Evolutionary conservation across 2,888 invertebrate genomes (phyloP).

Genomic region (Corbicula japonica): DNA sequence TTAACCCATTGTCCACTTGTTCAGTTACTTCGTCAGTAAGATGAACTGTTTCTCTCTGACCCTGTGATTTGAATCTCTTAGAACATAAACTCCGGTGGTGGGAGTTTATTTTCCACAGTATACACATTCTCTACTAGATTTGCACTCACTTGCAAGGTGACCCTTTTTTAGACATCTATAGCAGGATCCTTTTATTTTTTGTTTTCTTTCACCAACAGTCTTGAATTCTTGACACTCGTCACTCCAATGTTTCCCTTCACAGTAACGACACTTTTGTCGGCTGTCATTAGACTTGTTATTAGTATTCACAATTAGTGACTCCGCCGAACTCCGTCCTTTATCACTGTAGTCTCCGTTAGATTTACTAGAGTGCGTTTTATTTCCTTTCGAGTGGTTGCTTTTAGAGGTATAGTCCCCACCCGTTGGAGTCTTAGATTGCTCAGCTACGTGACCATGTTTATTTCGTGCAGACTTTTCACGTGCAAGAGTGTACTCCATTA

Average conservation of each 20-base stretch:
- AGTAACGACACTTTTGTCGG: constrained; percentile 17
- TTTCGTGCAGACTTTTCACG: not conserved
- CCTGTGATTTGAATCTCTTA: constrained; percentile 17
- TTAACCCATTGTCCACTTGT: not conserved
- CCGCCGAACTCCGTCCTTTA: not conserved
- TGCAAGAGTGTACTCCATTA: not conserved
- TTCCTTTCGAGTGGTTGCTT: too few relatives aligned
- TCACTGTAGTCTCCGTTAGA: not conserved
- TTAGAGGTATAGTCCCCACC: too few relatives aligned
- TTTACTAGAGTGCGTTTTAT: too few relatives aligned
- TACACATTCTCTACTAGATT: constrained; percentile 23
- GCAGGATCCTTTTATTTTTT: constrained; percentile 28
- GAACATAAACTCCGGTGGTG: constrained; percentile 44
- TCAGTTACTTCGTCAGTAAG: not conserved
- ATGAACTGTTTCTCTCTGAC: too few relatives aligned
- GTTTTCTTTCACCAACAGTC: constrained; percentile 26
- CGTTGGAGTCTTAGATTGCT: too few relatives aligned
- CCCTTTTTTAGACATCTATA: constrained; percentile 33
- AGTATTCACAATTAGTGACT: not conserved
- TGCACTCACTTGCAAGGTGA: constrained; percentile 33
- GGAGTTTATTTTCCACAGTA: constrained; percentile 15
- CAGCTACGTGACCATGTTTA: too few relatives aligned
- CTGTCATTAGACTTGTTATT: not conserved
- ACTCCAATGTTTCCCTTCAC: constrained; percentile 25
- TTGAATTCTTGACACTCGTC: constrained; percentile 31